phyloP scores from a whole-genome alignment of 2,113 vertebrate species.

The Xiphophorus couchianus region DNA sequence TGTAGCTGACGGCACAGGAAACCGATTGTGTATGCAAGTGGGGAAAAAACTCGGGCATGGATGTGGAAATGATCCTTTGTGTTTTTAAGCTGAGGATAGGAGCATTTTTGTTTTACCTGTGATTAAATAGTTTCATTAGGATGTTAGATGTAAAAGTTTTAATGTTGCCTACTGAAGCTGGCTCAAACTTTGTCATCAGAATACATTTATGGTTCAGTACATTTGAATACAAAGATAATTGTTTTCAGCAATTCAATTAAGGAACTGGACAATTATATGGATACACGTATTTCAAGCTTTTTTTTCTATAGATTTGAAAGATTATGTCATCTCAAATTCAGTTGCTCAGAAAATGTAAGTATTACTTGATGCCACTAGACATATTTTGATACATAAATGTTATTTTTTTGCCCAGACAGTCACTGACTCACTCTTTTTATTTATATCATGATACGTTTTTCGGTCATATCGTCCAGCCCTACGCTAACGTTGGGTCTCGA shows the following conservation, averaged over 20 bases:
- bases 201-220: too few species aligned
- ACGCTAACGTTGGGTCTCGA: too few species aligned
- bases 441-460: too few species aligned
- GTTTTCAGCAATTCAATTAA: background rate
- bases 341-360: background rate
- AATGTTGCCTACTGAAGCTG: background rate
- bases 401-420: too few species aligned
- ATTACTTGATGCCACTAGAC: background rate
- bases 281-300: background rate
- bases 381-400: too few species aligned
- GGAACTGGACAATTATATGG: background rate
- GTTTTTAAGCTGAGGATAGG: background rate
- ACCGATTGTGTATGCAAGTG: constrained; percentile 3
- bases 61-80: constrained; percentile 1
- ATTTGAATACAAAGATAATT: too few species aligned
- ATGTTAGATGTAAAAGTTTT: background rate
- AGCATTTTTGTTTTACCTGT: background rate
- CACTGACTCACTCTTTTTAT: too few species aligned
- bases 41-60: background rate
- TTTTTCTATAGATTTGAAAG: background rate
- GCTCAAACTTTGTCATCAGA: background rate
- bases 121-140: background rate
- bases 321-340: background rate
- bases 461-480: too few species aligned
- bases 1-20: constrained; percentile 45